Percentiles rank a stretch among this genome's conserved stretches.
phyloP scores from a whole-genome alignment of 2,113 vertebrate genomes.

The Panthera leo region DNA sequence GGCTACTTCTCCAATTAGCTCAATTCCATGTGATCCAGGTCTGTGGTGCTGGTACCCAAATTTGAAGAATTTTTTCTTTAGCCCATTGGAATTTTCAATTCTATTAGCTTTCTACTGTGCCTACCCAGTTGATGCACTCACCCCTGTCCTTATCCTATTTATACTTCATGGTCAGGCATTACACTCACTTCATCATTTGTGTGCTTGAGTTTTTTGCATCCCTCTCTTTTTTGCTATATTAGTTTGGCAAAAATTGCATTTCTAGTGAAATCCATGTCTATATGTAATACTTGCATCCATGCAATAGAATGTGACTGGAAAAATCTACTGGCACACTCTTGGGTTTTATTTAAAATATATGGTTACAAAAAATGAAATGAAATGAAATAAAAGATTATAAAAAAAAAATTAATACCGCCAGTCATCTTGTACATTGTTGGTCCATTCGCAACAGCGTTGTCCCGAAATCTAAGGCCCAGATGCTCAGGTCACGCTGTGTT shows the following conservation, averaged over 20 bases:
- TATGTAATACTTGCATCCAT: rapidly evolving
- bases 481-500: neutral
- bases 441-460: no score
- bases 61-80: neutral
- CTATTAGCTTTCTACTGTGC: neutral
- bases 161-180: neutral
- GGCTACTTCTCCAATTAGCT: neutral
- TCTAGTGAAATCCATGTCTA: neutral
- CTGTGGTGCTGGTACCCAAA: neutral
- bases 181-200: neutral
- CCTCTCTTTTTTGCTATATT: neutral
- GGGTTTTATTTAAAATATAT: neutral
- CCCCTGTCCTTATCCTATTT: neutral
- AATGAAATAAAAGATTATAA: neutral
- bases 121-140: rapidly evolving
- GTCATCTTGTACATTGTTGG: no score
- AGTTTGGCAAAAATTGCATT: neutral
- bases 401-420: no score
- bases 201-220: no score
- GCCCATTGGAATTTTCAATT: neutral
- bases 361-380: neutral
- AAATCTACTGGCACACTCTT: neutral
- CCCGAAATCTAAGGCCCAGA: neutral
- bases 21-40: neutral
- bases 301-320: neutral